These are phyloP conservation scores for Theretra japonica DNA, from an alignment of 2,888 invertebrate species.

Conservation along the genomic window DNA sequence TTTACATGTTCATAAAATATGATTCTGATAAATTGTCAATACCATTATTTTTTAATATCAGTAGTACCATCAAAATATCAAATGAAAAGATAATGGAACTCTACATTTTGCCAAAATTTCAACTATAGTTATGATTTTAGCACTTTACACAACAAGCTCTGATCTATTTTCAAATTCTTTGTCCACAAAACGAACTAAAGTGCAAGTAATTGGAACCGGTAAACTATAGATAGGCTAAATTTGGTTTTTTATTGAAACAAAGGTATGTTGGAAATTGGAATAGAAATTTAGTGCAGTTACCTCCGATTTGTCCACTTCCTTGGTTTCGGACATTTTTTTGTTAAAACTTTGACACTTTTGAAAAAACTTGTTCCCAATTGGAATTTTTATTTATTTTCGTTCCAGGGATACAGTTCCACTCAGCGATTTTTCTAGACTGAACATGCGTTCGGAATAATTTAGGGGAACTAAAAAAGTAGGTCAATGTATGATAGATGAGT, in stretches of 20 bases:
- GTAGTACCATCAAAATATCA: too few species aligned
- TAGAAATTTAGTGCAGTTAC: neutral
- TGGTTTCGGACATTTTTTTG: constrained; percentile 11
- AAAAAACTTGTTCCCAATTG: neutral
- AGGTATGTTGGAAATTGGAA: neutral
- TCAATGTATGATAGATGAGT: neutral
- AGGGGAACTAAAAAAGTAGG: neutral
- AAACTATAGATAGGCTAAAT: neutral
- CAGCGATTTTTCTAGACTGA: constrained; percentile 57
- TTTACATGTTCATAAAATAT: too few species aligned
- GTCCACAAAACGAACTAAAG: neutral
- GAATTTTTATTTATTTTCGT: constrained; percentile 44
- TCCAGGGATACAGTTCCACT: constrained; percentile 28
- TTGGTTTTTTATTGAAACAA: neutral
- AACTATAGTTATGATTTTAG: neutral
- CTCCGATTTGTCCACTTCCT: constrained; percentile 8
- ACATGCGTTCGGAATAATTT: constrained; percentile 34
- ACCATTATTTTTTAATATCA: too few species aligned
- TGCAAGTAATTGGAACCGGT: constrained; percentile 10
- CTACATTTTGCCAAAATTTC: too few species aligned
- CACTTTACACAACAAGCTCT: neutral
- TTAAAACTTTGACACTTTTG: neutral
- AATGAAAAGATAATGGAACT: too few species aligned
- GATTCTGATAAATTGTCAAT: too few species aligned
- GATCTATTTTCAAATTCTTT: neutral